Evolutionary conservation across 1,140 invertebrate genomes (phyloP).

Genomic region (Frieseomelitta varia): DNA sequence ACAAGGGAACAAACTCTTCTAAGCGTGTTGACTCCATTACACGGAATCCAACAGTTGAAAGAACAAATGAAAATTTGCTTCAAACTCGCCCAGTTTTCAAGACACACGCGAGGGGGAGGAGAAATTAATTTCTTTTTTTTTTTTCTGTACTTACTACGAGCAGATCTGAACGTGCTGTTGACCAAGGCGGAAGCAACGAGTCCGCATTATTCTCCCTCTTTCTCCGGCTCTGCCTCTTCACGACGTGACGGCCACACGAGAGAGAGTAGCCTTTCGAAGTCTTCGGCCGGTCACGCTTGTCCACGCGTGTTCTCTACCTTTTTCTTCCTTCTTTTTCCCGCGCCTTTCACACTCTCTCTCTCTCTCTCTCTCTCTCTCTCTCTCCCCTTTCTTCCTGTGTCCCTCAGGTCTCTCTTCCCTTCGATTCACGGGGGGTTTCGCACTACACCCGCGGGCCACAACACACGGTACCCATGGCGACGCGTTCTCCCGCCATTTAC

Average conservation of each 20-base stretch:
- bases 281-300: slow-evolving; percentile 35
- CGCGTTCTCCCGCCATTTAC: slow-evolving; percentile 53
- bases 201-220: slow-evolving; percentile 67
- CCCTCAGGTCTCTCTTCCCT: neutral
- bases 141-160: slow-evolving; percentile 66
- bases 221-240: neutral
- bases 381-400: neutral
- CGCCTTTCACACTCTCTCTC: too few species aligned
- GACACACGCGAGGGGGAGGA: too few species aligned
- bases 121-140: slow-evolving; percentile 5
- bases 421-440: slow-evolving; percentile 27
- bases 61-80: too few species aligned
- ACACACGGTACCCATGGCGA: slow-evolving; percentile 74
- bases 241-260: neutral
- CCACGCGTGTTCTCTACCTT: slow-evolving; percentile 39
- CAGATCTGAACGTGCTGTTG: slow-evolving; percentile 63
- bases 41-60: too few species aligned
- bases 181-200: slow-evolving; percentile 68
- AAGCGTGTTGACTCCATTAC: too few species aligned
- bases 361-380: too few species aligned
- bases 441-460: slow-evolving; percentile 72
- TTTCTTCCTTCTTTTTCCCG: slow-evolving; percentile 3
- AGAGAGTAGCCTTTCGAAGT: slow-evolving; percentile 39
- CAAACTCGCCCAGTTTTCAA: neutral
- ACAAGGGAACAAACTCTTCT: too few species aligned